Base-by-base conservation (phyloP, 2,797 vertebrate species). In the Esox masquinongy region DNA sequence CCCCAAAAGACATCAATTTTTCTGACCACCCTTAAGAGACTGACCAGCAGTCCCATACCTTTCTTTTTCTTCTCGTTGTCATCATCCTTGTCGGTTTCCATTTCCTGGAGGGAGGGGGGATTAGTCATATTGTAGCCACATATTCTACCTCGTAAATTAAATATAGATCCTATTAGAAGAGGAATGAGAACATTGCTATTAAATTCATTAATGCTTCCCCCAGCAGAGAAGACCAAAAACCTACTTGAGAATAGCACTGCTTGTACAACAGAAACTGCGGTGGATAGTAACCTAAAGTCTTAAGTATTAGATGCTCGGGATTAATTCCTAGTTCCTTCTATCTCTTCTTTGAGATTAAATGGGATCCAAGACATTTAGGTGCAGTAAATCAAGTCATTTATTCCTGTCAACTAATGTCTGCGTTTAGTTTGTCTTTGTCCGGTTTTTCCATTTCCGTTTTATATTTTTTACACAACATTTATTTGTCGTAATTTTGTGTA, bases 1-100 rank as follows among this genome's bases (percentile, higher is more conserved):
- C 6, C 34, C 2, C 5, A 34, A 34, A 34, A 34, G 34, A 34
- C 34, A 34, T 34, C 34, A 19, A 17, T 17, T 15, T 17, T 16
- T 5, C 50, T 51, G 16, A n/a, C 16, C 50, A 51, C 16, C 19
- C 50, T 17, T 51, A 19, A 19, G 17, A 2, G 17, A 53, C 49
- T 71, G 49, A 14, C 5, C 19, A 22, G 24, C 0, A 29, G 2
- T 5, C 31, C 73, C 34, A 74, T 76, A 94, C 93, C 84, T 86
- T 93, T 93, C 82, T 94, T 93, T 89, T 95, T 96, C 74, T 96
- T 96, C 84, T 96, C 95, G 73, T 94, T 92, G 64, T 95, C 96
- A 9, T 93, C 92, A 1, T 88, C 88, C 51, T 91, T 91, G 75
- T 95, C 94, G 0, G 94, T 97, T 88, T 97, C 96, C 96, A 96